A percentile compares a stretch with the other conserved stretches of the same genome.
These are phyloP conservation scores for Enteromius afrohamiltoni DNA, from an alignment of 2,797 vertebrate species.

Conservation along the genomic window DNA sequence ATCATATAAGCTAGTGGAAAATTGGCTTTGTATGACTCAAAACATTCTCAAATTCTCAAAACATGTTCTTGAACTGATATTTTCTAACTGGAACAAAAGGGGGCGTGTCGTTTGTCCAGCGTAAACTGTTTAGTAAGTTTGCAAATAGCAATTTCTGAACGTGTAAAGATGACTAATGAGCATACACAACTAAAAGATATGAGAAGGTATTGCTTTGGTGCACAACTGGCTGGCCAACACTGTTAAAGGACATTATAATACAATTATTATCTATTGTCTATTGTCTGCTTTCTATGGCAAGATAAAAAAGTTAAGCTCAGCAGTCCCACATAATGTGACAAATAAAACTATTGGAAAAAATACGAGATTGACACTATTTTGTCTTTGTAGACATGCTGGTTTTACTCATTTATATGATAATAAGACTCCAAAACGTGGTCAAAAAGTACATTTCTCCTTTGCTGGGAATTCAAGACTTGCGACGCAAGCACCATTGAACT, in stretches of 20 bases:
- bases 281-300: not conserved
- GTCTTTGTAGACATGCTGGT: not conserved
- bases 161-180: conserved; percentile 1
- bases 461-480: not conserved
- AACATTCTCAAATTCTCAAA: no score
- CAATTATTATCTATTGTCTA: conserved; percentile 11
- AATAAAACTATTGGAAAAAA: not conserved
- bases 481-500: not conserved
- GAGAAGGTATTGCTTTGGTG: not conserved
- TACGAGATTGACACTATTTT: not conserved
- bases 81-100: not conserved
- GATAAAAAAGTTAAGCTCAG: conserved; percentile 7
- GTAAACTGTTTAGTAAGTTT: not conserved
- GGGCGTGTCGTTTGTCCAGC: not conserved
- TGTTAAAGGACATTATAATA: conserved; percentile 10
- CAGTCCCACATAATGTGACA: not conserved
- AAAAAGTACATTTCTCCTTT: not conserved
- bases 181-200: not conserved
- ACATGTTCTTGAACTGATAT: not conserved
- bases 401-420: conserved; percentile 8
- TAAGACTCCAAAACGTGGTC: not conserved
- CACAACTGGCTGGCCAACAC: not conserved
- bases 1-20: no score
- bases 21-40: not conserved
- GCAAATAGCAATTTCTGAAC: not conserved